These are phyloP conservation scores for Malacoctenus gilli DNA, from an alignment of 2,797 vertebrate genomes.

Conservation along the genomic window DNA sequence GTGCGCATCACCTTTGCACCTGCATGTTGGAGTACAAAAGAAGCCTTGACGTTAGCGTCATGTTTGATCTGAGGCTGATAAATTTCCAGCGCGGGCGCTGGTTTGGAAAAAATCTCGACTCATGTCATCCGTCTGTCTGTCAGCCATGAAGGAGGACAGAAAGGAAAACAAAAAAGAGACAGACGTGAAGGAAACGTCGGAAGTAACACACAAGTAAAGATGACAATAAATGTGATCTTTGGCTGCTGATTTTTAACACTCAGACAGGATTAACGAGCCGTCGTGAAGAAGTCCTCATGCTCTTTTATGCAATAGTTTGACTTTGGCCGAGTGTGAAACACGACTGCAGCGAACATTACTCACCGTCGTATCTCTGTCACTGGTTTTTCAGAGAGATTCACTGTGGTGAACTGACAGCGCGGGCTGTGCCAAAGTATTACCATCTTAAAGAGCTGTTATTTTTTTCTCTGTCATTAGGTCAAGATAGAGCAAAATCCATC, in stretches of 20 bases:
- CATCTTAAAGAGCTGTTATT: too few relatives aligned
- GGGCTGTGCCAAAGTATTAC: not conserved
- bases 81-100: conserved; percentile 37
- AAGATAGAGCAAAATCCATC: not conserved
- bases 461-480: not conserved
- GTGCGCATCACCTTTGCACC: conserved; percentile 32
- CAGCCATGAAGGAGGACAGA: conserved; percentile 14
- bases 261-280: too few relatives aligned
- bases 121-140: conserved; percentile 16
- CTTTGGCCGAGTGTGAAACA: not conserved
- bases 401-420: not conserved
- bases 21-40: conserved; percentile 53
- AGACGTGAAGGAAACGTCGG: not conserved
- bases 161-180: not conserved
- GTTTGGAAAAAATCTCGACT: conserved; percentile 58
- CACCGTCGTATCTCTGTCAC: not conserved
- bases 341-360: not conserved
- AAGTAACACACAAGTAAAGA: not conserved
- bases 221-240: not conserved
- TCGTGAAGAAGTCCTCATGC: not conserved
- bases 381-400: not conserved
- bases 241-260: too few relatives aligned
- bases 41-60: conserved; percentile 52
- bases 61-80: conserved; percentile 65
- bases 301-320: too few relatives aligned